Evolutionary conservation across 2,797 vertebrate species (phyloP).

Genomic region (Ataeniobius toweri): DNA sequence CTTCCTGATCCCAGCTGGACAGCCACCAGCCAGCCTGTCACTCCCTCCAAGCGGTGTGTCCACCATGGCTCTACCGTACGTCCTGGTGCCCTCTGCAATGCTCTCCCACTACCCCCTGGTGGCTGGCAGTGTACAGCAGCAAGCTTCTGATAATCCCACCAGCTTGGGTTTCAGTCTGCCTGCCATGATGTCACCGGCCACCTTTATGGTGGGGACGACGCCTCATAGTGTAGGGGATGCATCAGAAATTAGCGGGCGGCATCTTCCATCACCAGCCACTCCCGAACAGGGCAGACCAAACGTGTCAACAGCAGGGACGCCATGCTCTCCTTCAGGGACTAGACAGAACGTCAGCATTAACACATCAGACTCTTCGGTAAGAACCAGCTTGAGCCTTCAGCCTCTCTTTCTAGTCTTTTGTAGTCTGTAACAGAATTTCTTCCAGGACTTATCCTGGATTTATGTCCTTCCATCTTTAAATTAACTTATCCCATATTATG

Average conservation of each 20-base stretch:
- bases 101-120: constrained; percentile 83
- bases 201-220: constrained; percentile 77
- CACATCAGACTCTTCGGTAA: constrained; percentile 77
- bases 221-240: constrained; percentile 70
- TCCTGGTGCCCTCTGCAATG: constrained; percentile 84
- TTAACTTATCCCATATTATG: neutral
- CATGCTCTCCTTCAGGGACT: constrained; percentile 70
- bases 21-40: constrained; percentile 63
- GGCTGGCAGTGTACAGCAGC: constrained; percentile 59
- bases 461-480: neutral
- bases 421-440: too few relatives aligned
- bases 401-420: neutral
- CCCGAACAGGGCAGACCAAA: constrained; percentile 66
- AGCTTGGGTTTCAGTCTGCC: constrained; percentile 79
- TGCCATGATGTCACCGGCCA: constrained; percentile 72
- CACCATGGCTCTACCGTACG: constrained; percentile 84
- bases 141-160: constrained; percentile 54
- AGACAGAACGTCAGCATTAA: constrained; percentile 60
- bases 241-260: constrained; percentile 29
- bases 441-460: too few relatives aligned
- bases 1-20: constrained; percentile 84
- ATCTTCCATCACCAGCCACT: constrained; percentile 57
- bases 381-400: neutral
- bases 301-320: constrained; percentile 23
- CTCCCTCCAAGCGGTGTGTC: constrained; percentile 72